These are phyloP conservation scores for Pilophorus perplexus DNA, from an alignment of 2,888 invertebrate species.

Conservation along the genomic window DNA sequence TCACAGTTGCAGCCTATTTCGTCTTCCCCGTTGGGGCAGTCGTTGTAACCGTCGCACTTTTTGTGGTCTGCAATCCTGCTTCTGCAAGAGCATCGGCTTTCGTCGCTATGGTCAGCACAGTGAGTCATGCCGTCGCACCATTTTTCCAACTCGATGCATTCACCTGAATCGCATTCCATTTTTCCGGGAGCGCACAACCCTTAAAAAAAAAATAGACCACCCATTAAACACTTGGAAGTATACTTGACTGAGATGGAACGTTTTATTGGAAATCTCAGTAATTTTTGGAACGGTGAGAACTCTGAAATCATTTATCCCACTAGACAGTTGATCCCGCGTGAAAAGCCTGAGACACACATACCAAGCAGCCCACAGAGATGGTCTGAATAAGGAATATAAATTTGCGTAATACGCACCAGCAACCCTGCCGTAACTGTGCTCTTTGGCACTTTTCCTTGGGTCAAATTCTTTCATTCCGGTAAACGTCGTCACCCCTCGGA, in stretches of 20 bases:
- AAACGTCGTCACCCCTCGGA: conserved; percentile 12
- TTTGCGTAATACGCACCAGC: no score
- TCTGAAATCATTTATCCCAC: no score
- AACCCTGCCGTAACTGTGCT: no score
- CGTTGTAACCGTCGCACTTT: conserved; percentile 76
- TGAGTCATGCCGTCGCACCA: conserved; percentile 74
- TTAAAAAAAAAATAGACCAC: background rate
- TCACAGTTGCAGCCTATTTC: conserved; percentile 80
- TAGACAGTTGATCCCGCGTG: no score
- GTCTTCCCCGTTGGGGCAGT: conserved; percentile 79
- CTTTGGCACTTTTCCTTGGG: background rate
- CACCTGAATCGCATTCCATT: conserved; percentile 43
- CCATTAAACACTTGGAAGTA: no score
- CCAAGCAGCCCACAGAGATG: no score
- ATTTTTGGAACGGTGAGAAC: no score
- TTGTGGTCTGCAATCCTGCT: conserved; percentile 64
- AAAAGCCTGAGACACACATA: no score
- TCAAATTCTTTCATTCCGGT: background rate
- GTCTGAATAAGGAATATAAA: no score
- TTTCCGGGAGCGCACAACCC: conserved; percentile 39
- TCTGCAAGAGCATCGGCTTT: conserved; percentile 68
- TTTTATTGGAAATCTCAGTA: no score
- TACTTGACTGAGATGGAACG: no score
- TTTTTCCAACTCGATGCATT: conserved; percentile 58
- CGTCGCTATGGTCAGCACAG: conserved; percentile 76